A percentile compares a stretch with the other conserved stretches of the same genome.
phyloP scores from a whole-genome alignment of 2,113 vertebrate species.

The Tenebrosternarchus preto region DNA sequence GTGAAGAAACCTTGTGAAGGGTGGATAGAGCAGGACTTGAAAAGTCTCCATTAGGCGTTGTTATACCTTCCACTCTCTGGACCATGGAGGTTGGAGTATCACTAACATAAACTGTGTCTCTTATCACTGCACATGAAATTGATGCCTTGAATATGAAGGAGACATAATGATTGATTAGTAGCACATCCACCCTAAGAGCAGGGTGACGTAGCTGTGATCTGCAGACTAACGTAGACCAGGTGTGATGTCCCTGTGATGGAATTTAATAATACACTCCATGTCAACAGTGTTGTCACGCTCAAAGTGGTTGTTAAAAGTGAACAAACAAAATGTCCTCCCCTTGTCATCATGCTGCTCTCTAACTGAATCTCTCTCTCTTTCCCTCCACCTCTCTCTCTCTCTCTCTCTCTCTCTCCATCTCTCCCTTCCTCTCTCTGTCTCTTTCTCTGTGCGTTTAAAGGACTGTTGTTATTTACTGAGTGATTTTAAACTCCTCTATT shows the following conservation, averaged over 20 bases:
- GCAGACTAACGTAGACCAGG: not conserved
- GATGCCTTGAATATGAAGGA: too few relatives aligned
- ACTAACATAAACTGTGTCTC: too few relatives aligned
- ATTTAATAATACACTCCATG: conserved; percentile 10
- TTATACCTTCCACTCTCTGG: too few relatives aligned
- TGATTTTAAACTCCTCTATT: conserved; percentile 41
- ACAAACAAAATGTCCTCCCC: not conserved
- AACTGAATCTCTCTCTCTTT: conserved; percentile 4
- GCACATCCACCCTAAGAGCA: too few relatives aligned
- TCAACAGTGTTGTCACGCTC: not conserved
- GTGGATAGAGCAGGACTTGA: too few relatives aligned
- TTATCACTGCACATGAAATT: too few relatives aligned
- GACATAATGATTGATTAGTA: too few relatives aligned
- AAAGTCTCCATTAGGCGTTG: too few relatives aligned
- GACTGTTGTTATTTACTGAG: conserved; percentile 49
- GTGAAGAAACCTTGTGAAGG: too few relatives aligned
- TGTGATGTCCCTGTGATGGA: not conserved
- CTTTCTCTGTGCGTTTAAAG: conserved; percentile 34
- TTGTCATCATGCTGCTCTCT: conserved; percentile 17
- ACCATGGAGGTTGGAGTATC: too few relatives aligned
- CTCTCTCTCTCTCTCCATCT: not conserved
- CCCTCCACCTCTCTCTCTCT: not conserved
- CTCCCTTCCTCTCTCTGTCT: not conserved
- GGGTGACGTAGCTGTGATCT: too few relatives aligned
- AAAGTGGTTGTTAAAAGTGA: not conserved